Evolutionary conservation across 2,113 vertebrate genomes (phyloP), one percentile per base, ranked within the genome.

Genomic region (Scomber scombrus): DNA sequence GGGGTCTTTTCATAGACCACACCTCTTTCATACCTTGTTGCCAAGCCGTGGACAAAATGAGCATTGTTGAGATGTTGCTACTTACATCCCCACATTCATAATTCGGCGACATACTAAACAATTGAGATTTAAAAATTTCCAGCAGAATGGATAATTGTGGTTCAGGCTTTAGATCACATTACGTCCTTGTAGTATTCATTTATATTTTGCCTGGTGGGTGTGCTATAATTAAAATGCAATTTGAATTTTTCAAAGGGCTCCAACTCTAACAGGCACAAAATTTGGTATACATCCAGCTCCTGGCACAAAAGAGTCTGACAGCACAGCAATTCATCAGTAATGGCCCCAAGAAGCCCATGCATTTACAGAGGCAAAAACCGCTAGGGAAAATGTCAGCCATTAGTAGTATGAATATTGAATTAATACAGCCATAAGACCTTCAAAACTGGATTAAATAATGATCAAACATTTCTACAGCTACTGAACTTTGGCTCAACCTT

Each of bases 171-270:
- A 79, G 87, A 88, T 85, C 76, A 69, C 50, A 80, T 88, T 84
- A 82, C 14, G 49, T 75, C 77, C 74, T 80, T 63, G 74, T 62
- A 82, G 78, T 83, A 86, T 82, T 80, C 67, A 67, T 80, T 90
- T 68, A 57, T 65, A 75, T 84, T 87, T 85, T 71, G 84, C 74
- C 85, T 81, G 29, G 68, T 90, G 81, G 83, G 81, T 77, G 74
- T 63, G 51, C 71, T 78, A 81, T 80, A 75, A 84, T 91, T 85
- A 89, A 90, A 89, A 83, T 79, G 60, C 68, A 75, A 81, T 90
- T 87, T 51, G 19, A 91, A 80, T 82, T 63, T 84, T 85, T 76
- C 69, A 87, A 82, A 88, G 85, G 72, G 43, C 31, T 87, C 54
- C 63, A 77, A 85, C 67, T 91, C 85, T 83, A 66, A 55, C 46